Percentiles rank a stretch among this genome's conserved stretches.
These are phyloP conservation scores for Barbus barbus DNA, from an alignment of 2,113 vertebrate genomes.

Conservation along the genomic window DNA sequence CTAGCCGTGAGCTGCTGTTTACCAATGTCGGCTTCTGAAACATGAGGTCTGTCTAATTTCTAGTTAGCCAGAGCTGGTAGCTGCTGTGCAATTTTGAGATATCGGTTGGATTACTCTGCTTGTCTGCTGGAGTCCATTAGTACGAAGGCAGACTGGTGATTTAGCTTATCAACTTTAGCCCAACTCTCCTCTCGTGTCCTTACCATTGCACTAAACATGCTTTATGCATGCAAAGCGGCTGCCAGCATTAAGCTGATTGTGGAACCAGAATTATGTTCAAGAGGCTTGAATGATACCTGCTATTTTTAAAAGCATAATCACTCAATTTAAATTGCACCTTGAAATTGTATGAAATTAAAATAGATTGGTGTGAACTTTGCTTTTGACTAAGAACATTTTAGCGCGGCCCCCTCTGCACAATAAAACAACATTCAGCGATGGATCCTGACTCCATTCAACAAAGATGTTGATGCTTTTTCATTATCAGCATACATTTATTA, in stretches of 20 bases:
- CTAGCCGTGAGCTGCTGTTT: not conserved
- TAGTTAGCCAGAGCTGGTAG: not conserved
- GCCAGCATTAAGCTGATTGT: constrained; percentile 19
- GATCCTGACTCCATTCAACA: too few species aligned
- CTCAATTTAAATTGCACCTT: constrained; percentile 17
- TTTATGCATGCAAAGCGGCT: constrained; percentile 30
- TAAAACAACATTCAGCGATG: too few species aligned
- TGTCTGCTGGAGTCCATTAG: constrained; percentile 50
- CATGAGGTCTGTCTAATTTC: constrained; percentile 15
- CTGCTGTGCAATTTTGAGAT: constrained; percentile 17
- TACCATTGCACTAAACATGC: constrained; percentile 20
- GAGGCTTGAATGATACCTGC: constrained; percentile 31
- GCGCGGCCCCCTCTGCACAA: not conserved
- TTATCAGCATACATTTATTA: too few species aligned
- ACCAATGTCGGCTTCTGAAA: not conserved
- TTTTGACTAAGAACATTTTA: not conserved
- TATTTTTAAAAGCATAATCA: constrained; percentile 37
- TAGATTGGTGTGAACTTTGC: constrained; percentile 21
- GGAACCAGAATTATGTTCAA: not conserved
- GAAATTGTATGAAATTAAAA: not conserved
- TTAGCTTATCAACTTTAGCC: constrained; percentile 43
- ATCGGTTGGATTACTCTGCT: constrained; percentile 15
- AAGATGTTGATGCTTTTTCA: too few species aligned
- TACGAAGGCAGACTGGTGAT: constrained; percentile 38
- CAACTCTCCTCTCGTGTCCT: constrained; percentile 39